phyloP scores from a whole-genome alignment of 2,797 vertebrate species.

The Falco berigora region DNA sequence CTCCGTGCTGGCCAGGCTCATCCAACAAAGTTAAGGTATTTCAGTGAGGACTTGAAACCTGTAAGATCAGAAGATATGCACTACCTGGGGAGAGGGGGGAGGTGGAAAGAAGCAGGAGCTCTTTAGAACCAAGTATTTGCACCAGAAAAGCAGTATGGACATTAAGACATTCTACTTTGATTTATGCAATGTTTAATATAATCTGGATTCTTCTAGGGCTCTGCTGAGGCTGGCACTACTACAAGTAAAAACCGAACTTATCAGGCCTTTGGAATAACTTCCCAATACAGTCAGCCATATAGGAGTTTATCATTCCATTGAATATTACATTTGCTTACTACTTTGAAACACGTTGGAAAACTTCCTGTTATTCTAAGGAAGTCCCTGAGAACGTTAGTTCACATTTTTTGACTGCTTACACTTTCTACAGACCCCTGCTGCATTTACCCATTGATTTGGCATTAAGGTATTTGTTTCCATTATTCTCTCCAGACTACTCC shows the following conservation, averaged over 20 bases:
- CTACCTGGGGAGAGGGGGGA: neutral
- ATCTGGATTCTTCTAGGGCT: neutral
- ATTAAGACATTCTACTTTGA: neutral
- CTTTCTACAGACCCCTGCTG: neutral
- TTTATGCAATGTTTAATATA: neutral
- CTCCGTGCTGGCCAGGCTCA: neutral
- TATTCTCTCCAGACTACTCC: neutral
- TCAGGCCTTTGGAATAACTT: neutral
- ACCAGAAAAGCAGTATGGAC: neutral
- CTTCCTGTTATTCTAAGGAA: neutral
- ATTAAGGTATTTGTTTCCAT: neutral
- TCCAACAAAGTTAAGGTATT: neutral
- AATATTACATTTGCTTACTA: neutral
- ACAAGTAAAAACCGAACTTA: neutral
- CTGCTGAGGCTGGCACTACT: neutral
- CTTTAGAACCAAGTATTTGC: neutral
- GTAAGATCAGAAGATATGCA: neutral
- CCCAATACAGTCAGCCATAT: neutral
- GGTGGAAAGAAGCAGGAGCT: neutral
- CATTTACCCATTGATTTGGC: neutral
- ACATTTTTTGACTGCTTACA: neutral
- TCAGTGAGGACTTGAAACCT: neutral
- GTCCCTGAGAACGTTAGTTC: rapidly evolving
- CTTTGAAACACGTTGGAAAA: neutral
- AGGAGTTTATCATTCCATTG: neutral